Evolutionary conservation across 2,797 vertebrate species (phyloP), one percentile per base, ranked within the genome.

Genomic region (Labroides dimidiatus): DNA sequence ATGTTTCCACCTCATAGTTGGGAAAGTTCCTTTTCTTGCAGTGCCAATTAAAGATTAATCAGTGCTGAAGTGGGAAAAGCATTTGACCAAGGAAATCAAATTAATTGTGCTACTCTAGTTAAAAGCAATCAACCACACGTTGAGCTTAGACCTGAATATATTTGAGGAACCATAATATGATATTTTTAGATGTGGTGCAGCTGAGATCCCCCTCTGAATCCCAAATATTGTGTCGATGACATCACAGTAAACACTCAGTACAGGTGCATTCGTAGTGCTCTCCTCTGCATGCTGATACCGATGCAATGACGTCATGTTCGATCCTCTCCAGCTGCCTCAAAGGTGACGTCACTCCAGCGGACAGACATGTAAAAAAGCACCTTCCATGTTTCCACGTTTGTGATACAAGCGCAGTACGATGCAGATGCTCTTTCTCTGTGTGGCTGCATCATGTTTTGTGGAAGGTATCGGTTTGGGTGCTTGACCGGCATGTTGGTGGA

Each of bases 271-370:
- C 41, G 43, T 66, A 47, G 78, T 72, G 63, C 59, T 70, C 64
- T 44, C 71, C 67, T 58, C 85, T 69, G 87, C 79, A 84, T 85
- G 75, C 81, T 67, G 84, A 74, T 84, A 73, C 78, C 80, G 69
- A 91, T 84, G 84, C 85, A 88, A 87, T 93, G 91, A 93, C 89
- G 84, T 93, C 91, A 92, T 91, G 84, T 80, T 89, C 51, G 68
- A 73, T 84, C 44, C 79, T 75, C 77, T 83, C 71, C 77, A 80
- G 84, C 81, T 76, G 77, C 82, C 79, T 84, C 62, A 20, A 80
- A 57, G 87, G 72, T 91, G 91, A 92, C 86, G 82, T 91, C 89
- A 89, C 80, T 81, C 42, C 39, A 79, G 69, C 75, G 41, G 72
- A 71, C 72, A 72, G 66, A 64, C 63, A 81, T 73, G 84, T 74